phyloP scores from a whole-genome alignment of 2,888 invertebrate species.

The Eupeodes latifasciatus region DNA sequence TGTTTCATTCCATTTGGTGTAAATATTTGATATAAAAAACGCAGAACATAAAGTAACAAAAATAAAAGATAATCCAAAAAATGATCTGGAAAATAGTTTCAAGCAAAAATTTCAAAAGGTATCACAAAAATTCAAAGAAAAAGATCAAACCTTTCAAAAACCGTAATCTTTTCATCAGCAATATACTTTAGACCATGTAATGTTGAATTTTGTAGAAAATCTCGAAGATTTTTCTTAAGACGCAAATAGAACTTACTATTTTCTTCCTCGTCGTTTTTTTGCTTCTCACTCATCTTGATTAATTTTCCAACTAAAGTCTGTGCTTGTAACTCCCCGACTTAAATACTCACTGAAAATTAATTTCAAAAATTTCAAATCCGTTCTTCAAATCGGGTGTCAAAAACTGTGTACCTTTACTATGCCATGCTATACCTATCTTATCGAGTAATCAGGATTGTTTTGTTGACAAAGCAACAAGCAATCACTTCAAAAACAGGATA shows the following conservation, averaged over 20 bases:
- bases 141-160: conserved; percentile 80
- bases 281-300: conserved; percentile 30
- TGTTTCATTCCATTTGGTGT: conserved; percentile 89
- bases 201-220: conserved; percentile 88
- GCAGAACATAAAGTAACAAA: conserved; percentile 88
- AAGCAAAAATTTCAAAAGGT: not conserved
- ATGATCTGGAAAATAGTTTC: conserved; percentile 85
- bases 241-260: conserved; percentile 16
- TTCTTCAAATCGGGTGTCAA: conserved; percentile 11
- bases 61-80: conserved; percentile 90
- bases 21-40: conserved; percentile 90
- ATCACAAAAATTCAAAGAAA: conserved; percentile 36
- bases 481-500: conserved; percentile 52
- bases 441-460: conserved; percentile 14
- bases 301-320: conserved; percentile 23
- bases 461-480: conserved; percentile 63
- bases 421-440: no score
- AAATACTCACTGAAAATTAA: conserved; percentile 51
- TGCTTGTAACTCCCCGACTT: not conserved
- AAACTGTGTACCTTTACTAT: not conserved
- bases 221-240: conserved; percentile 84
- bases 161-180: conserved; percentile 84
- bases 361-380: conserved; percentile 17
- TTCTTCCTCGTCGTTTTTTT: conserved; percentile 22
- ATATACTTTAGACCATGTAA: conserved; percentile 91